Percentiles rank a stretch among this genome's conserved stretches.
phyloP scores from a whole-genome alignment of 2,797 vertebrate genomes.

The Pseudochirops cupreus region DNA sequence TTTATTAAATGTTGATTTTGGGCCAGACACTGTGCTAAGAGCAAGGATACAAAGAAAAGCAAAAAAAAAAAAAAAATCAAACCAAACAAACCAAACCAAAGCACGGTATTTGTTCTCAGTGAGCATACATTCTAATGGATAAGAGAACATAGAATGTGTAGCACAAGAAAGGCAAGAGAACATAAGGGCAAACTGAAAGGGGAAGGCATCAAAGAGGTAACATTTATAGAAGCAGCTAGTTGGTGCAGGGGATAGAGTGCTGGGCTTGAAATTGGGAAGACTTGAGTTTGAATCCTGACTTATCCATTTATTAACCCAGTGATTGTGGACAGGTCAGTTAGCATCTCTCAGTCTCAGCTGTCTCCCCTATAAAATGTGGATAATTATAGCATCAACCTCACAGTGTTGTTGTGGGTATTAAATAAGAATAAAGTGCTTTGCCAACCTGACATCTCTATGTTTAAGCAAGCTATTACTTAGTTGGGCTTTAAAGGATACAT shows the following conservation, averaged over 20 bases:
- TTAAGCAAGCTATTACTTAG: neutral
- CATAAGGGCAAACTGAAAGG: neutral
- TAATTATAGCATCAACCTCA: neutral
- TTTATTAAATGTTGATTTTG: neutral
- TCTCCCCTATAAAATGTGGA: neutral
- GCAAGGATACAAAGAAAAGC: neutral
- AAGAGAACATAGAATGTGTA: neutral
- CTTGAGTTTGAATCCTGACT: neutral
- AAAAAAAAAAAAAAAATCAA: neutral
- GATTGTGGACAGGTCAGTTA: neutral
- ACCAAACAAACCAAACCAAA: neutral
- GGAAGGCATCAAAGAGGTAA: neutral
- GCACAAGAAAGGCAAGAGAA: neutral
- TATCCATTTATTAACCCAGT: neutral
- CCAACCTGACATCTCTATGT: neutral
- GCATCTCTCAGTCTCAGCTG: neutral
- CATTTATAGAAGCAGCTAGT: neutral
- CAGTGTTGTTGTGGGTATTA: neutral
- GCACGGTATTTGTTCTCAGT: neutral
- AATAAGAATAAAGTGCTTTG: neutral
- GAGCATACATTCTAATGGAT: neutral
- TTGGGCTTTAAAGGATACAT: neutral
- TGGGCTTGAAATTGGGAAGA: neutral
- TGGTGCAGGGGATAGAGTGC: neutral
- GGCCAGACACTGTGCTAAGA: neutral